A percentile compares a stretch with the other conserved stretches of the same genome.
Evolutionary conservation across 1,140 invertebrate species (phyloP).

Genomic region (Nasonia longicornis): DNA sequence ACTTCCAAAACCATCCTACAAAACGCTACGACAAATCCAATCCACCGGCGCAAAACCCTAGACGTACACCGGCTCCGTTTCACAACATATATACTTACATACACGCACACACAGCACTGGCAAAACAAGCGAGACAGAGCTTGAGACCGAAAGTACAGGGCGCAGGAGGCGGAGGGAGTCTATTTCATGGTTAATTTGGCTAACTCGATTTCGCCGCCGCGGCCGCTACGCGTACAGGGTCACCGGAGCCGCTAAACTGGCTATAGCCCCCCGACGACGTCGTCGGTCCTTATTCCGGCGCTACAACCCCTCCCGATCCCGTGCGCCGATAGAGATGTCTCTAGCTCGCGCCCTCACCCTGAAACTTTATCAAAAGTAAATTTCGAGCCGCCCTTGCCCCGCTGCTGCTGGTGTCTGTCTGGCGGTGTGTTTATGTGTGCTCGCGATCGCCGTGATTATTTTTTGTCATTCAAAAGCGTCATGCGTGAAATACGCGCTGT

Average conservation of each 20-base stretch:
- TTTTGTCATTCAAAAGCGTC: slow-evolving; percentile 41
- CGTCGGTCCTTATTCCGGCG: not conserved
- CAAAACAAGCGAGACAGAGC: slow-evolving; percentile 22
- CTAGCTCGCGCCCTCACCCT: not conserved
- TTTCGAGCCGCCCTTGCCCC: slow-evolving; percentile 9
- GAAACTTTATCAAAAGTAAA: slow-evolving; percentile 44
- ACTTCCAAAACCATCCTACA: not conserved
- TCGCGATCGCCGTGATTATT: slow-evolving; percentile 31
- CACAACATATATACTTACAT: not conserved
- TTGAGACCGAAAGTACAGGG: slow-evolving; percentile 47
- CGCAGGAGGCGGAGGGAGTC: slow-evolving; percentile 63
- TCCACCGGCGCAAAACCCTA: not conserved
- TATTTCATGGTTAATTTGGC: slow-evolving; percentile 71
- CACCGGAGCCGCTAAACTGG: slow-evolving; percentile 55
- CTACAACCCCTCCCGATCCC: slow-evolving; percentile 25
- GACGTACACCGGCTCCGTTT: not conserved
- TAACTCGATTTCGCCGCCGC: slow-evolving; percentile 64
- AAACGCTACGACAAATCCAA: not conserved
- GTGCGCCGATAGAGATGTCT: slow-evolving; percentile 33
- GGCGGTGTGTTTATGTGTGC: not conserved
- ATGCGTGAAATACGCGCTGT: slow-evolving; percentile 16
- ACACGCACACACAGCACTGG: not conserved
- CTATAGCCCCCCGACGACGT: not conserved
- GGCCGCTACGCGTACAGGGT: slow-evolving; percentile 49
- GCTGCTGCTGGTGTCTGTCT: not conserved